Percentiles rank a stretch among this genome's conserved stretches.
These are phyloP conservation scores for Drosophila simulans DNA, from an alignment of 1,140 invertebrate genomes.

Conservation along the genomic window DNA sequence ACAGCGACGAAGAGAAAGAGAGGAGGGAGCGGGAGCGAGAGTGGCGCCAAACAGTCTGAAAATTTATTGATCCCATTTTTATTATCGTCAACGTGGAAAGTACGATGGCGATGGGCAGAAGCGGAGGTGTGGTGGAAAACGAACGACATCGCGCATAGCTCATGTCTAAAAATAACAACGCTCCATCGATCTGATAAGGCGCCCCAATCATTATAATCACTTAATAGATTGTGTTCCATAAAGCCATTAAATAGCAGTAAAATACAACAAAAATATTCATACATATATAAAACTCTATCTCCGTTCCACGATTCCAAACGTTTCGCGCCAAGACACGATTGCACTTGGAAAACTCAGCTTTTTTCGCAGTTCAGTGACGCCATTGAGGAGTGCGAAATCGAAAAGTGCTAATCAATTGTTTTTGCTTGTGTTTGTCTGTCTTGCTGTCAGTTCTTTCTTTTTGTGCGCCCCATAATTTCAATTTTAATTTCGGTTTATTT, in stretches of 20 bases:
- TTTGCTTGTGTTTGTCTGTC: conserved; percentile 24
- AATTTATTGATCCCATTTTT: conserved; percentile 78
- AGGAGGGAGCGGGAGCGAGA: conserved; percentile 2
- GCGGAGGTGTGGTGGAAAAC: not conserved
- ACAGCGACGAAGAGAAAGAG: not conserved
- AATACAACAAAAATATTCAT: not conserved
- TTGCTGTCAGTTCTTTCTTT: conserved; percentile 1
- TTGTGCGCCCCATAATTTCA: conserved; percentile 21
- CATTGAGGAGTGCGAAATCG: conserved; percentile 9
- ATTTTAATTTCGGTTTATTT: conserved; percentile 53
- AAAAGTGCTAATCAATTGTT: conserved; percentile 72
- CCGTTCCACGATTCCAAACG: conserved; percentile 4
- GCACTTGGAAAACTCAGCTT: conserved; percentile 20
- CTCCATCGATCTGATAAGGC: conserved; percentile 66
- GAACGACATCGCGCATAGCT: conserved; percentile 52
- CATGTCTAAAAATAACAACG: conserved; percentile 76
- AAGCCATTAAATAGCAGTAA: conserved; percentile 31
- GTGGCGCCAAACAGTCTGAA: conserved; percentile 79
- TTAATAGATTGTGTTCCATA: conserved; percentile 76
- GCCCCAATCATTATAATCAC: conserved; percentile 71
- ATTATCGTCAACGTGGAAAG: conserved; percentile 58
- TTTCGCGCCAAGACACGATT: not conserved
- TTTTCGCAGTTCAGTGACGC: conserved; percentile 65
- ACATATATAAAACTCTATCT: not conserved
- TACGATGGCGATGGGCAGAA: not conserved